Conservation (phyloP, 2,888 invertebrate genomes). For the Lacanobia oleracea region DNA sequence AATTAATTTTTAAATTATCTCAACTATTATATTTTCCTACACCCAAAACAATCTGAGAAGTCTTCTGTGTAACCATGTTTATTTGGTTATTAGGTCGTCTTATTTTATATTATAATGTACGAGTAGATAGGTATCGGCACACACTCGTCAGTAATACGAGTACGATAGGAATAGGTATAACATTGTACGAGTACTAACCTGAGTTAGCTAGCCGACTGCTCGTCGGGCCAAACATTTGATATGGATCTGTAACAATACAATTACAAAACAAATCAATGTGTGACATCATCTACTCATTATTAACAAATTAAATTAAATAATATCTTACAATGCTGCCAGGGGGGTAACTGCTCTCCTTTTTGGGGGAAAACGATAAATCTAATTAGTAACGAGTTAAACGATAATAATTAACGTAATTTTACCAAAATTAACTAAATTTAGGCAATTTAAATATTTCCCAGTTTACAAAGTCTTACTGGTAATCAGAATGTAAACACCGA, state of each 20-base stretch:
- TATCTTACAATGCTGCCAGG: slow-evolving; percentile 56
- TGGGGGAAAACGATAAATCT: slow-evolving; percentile 47
- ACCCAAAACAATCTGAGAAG: no score
- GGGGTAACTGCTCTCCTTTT: slow-evolving; percentile 53
- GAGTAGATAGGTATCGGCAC: no score
- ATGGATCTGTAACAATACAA: slow-evolving; percentile 96
- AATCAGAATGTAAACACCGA: background rate
- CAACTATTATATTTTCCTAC: no score
- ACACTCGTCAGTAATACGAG: no score
- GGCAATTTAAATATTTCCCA: background rate
- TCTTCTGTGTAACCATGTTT: no score
- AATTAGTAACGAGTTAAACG: slow-evolving; percentile 39
- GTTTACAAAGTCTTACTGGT: background rate
- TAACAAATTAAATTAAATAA: slow-evolving; percentile 42
- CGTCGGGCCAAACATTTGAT: slow-evolving; percentile 99
- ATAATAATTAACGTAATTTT: slow-evolving; percentile 3
- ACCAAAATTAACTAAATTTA: background rate
- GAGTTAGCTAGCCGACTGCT: slow-evolving; percentile 99
- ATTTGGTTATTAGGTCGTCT: no score
- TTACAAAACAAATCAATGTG: slow-evolving; percentile 40
- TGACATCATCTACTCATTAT: slow-evolving; percentile 7
- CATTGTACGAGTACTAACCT: slow-evolving; percentile 83
- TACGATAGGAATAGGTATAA: background rate
- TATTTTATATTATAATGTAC: no score
- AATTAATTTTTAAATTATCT: no score